Evolutionary conservation across 2,797 vertebrate species (phyloP).

Genomic region (Molossus alvarezi): DNA sequence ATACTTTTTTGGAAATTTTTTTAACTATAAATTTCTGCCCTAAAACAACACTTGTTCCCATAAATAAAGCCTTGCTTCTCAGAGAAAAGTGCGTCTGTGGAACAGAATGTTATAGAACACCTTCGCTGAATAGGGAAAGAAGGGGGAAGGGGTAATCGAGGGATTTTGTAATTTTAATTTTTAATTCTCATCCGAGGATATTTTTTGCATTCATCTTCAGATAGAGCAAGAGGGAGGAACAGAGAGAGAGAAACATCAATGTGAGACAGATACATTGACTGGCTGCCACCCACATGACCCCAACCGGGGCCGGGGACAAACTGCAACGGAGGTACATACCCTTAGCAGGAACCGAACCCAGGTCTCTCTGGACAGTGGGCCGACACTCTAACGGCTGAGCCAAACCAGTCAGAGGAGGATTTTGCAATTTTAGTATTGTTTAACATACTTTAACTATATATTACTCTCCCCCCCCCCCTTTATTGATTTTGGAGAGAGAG

Average conservation of each 20-base stretch:
- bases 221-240: no score
- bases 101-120: conserved; percentile 10
- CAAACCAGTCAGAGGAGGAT: not conserved
- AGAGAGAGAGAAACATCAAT: no score
- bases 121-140: not conserved
- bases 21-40: conserved; percentile 54
- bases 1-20: conserved; percentile 29
- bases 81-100: conserved; percentile 13
- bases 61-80: conserved; percentile 62
- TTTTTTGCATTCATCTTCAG: no score
- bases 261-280: no score
- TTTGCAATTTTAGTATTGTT: conserved; percentile 55
- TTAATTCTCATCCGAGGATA: no score
- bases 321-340: no score
- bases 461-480: not conserved
- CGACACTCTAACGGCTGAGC: no score
- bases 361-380: no score
- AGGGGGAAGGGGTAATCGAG: not conserved
- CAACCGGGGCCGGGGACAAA: no score
- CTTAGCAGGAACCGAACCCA: no score
- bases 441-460: not conserved
- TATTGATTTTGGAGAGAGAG: no score
- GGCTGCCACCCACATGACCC: no score
- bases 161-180: conserved; percentile 33
- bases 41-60: conserved; percentile 25